Evolutionary conservation across 1,140 invertebrate species (phyloP).

Genomic region (Tetragonula clypearis): DNA sequence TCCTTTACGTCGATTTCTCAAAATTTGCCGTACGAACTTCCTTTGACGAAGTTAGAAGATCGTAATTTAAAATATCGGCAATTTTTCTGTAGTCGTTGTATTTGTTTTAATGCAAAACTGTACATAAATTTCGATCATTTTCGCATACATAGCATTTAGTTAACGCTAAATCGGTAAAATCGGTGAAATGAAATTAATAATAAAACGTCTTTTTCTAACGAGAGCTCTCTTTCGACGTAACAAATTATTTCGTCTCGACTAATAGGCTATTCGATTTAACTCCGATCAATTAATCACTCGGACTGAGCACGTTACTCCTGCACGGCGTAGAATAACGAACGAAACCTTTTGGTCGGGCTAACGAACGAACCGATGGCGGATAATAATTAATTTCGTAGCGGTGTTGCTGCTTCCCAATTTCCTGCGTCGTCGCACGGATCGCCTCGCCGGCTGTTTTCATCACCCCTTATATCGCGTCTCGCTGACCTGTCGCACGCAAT

Average conservation of each 20-base stretch:
- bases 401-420: background rate
- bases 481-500: background rate
- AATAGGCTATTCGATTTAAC: background rate
- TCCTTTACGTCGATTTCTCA: no score
- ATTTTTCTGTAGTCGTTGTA: no score
- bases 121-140: no score
- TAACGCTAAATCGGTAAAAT: no score
- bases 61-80: no score
- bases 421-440: background rate
- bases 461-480: background rate
- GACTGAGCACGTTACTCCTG: background rate
- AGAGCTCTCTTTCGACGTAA: background rate
- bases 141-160: no score
- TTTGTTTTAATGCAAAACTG: no score
- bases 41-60: no score
- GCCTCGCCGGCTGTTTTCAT: background rate
- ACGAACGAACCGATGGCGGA: no score
- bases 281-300: background rate
- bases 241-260: background rate
- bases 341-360: background rate
- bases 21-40: no score
- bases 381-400: conserved; percentile 32
- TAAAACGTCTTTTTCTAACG: background rate
- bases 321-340: background rate
- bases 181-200: background rate